Evolutionary conservation across 2,888 invertebrate species (phyloP).

Genomic region (Petrolisthes manimaculis): DNA sequence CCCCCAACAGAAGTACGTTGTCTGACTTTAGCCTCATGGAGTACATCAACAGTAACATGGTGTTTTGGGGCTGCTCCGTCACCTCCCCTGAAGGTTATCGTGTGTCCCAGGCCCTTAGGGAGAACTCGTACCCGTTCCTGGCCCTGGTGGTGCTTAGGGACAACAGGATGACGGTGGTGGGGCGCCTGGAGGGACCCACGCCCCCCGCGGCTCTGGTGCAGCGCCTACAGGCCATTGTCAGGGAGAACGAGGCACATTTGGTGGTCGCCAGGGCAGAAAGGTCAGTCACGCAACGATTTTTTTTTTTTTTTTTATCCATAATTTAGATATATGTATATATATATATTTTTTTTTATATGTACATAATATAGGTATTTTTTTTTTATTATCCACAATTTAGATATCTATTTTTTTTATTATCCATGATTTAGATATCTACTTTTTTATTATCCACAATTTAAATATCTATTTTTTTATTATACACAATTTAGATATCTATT

Average conservation of each 20-base stretch:
- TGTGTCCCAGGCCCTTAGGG: constrained; percentile 89
- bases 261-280: constrained; percentile 88
- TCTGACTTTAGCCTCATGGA: constrained; percentile 46
- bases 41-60: constrained; percentile 69
- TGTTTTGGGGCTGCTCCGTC: constrained; percentile 95
- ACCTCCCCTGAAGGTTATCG: constrained; percentile 91
- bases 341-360: no score
- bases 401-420: no score
- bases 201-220: constrained; percentile 79
- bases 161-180: constrained; percentile 93
- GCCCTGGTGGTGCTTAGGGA: constrained; percentile 91
- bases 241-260: constrained; percentile 88
- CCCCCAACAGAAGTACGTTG: constrained; percentile 33
- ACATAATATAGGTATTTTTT: no score
- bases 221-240: constrained; percentile 81
- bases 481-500: no score
- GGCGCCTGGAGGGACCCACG: constrained; percentile 86
- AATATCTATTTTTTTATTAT: no score
- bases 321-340: no score
- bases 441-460: no score
- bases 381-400: no score
- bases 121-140: constrained; percentile 86
- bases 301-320: no score
- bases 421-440: no score
- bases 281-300: no score